Conservation (phyloP, 2,797 vertebrate species). For the Anolis apletophallus region DNA sequence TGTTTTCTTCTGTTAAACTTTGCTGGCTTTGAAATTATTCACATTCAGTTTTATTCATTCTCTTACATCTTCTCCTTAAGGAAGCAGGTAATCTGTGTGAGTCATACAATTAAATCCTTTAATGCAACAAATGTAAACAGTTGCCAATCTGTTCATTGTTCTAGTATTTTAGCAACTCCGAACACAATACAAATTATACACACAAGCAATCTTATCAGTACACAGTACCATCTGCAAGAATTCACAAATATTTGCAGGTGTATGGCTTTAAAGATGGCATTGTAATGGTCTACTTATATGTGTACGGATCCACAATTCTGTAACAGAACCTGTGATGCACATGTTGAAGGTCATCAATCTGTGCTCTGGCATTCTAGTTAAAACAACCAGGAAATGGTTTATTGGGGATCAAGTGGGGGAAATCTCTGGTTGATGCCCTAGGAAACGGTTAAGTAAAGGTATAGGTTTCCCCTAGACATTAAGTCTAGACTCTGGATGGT, state of each 20-base stretch:
- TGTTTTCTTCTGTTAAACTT: background rate
- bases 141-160: constrained; percentile 1
- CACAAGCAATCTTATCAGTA: constrained; percentile 5
- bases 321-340: too few species aligned
- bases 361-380: too few species aligned
- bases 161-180: background rate
- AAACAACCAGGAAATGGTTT: too few species aligned
- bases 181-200: background rate
- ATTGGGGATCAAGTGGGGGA: too few species aligned
- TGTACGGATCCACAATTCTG: too few species aligned
- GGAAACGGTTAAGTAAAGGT: too few species aligned
- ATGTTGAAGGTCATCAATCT: too few species aligned
- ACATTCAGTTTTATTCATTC: background rate
- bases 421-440: too few species aligned
- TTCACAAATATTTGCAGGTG: background rate
- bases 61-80: background rate
- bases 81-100: constrained; percentile 4
- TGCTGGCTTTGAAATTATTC: background rate
- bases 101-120: constrained; percentile 3
- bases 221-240: background rate
- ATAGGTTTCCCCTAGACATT: too few species aligned
- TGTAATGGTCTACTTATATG: too few species aligned
- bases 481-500: too few species aligned
- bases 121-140: background rate
- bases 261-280: background rate